Conservation (phyloP, 2,797 vertebrate genomes). For the Crypturellus tataupa region DNA sequence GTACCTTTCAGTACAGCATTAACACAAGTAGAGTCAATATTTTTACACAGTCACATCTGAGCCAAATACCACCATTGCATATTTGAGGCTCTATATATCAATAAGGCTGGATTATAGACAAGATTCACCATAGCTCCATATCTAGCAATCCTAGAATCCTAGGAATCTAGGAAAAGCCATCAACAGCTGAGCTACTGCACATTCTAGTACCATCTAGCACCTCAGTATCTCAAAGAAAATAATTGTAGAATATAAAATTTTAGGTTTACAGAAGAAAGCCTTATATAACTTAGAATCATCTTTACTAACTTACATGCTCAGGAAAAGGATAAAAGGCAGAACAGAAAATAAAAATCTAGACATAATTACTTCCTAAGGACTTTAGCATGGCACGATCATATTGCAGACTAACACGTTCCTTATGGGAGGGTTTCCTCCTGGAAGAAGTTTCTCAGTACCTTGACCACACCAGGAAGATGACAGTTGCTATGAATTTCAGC, state of each 20-base stretch:
- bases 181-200: not conserved
- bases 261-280: not conserved
- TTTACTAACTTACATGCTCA: not conserved
- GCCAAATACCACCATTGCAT: slow-evolving; percentile 1
- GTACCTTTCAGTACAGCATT: slow-evolving; percentile 58
- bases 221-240: not conserved
- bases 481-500: not conserved
- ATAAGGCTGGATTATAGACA: not conserved
- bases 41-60: not conserved
- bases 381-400: not conserved
- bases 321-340: not conserved
- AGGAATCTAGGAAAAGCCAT: slow-evolving; percentile 7
- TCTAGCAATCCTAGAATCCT: no score
- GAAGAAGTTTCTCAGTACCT: not conserved
- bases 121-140: not conserved
- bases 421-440: not conserved
- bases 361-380: not conserved
- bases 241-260: not conserved
- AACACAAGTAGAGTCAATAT: slow-evolving; percentile 48
- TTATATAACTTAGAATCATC: accelerated
- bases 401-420: not conserved
- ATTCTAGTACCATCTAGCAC: not conserved
- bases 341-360: not conserved
- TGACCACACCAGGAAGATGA: not conserved
- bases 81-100: slow-evolving; percentile 12